phyloP scores from a whole-genome alignment of 2,797 vertebrate genomes.

The Micrastur ruficollis region DNA sequence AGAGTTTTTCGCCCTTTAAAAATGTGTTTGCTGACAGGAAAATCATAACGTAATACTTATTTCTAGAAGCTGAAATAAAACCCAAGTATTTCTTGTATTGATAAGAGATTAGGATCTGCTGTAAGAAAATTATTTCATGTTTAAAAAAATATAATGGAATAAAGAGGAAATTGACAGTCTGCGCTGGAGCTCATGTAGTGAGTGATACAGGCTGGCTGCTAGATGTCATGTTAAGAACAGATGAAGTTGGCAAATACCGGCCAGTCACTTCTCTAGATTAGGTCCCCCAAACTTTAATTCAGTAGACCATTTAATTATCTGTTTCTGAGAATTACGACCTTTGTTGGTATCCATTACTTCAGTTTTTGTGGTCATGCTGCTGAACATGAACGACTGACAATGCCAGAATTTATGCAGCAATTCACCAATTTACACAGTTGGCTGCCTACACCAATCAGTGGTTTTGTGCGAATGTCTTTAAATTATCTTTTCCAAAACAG shows the following conservation, averaged over 20 bases:
- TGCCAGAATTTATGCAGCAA: neutral
- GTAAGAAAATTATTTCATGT: neutral
- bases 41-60: conserved; percentile 5
- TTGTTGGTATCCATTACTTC: neutral
- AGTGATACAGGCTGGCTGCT: neutral
- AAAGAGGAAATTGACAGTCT: neutral
- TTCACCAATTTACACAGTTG: neutral
- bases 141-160: neutral
- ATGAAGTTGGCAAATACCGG: neutral
- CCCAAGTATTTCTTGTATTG: neutral
- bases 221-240: neutral
- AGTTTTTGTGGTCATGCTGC: neutral
- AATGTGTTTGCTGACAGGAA: conserved; percentile 4
- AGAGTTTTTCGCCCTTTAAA: conserved; percentile 20
- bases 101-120: conserved; percentile 19
- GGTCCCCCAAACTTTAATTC: neutral
- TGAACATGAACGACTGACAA: neutral
- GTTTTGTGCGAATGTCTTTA: neutral
- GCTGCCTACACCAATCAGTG: neutral
- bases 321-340: neutral
- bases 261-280: neutral
- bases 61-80: conserved; percentile 32
- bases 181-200: neutral
- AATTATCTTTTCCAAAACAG: neutral
- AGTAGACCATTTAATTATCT: neutral